Evolutionary conservation across 2,797 vertebrate genomes (phyloP).

Genomic region (Pagetopsis macropterus): DNA sequence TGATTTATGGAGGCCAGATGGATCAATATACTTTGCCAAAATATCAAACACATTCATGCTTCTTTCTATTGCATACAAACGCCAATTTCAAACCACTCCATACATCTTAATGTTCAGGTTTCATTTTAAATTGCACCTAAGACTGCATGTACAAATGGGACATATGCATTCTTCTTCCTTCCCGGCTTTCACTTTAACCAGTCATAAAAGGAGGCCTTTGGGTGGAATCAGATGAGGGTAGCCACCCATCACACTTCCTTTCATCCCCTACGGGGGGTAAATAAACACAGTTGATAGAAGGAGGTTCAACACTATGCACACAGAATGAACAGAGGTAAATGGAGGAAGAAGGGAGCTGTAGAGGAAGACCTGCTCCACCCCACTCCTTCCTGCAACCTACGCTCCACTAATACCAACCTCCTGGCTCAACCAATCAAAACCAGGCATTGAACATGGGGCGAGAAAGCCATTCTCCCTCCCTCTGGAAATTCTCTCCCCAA

Average conservation of each 20-base stretch:
- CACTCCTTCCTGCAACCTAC: too few relatives aligned
- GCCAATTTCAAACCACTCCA: not conserved
- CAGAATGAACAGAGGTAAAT: not conserved
- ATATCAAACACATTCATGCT: not conserved
- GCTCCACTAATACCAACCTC: too few relatives aligned
- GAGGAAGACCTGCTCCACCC: not conserved
- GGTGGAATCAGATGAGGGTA: not conserved
- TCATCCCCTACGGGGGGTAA: not conserved
- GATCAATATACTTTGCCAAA: constrained; percentile 8
- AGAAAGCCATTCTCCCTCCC: too few relatives aligned
- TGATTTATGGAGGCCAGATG: constrained; percentile 13
- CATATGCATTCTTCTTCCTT: not conserved
- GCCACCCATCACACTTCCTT: not conserved
- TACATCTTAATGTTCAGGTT: not conserved
- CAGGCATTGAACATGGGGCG: too few relatives aligned
- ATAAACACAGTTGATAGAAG: not conserved
- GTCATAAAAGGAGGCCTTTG: constrained; percentile 3
- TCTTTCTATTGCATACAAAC: not conserved
- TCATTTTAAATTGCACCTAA: not conserved
- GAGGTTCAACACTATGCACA: not conserved
- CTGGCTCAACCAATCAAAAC: too few relatives aligned
- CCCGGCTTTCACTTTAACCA: not conserved
- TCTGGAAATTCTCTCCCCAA: too few relatives aligned
- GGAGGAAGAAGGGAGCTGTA: not conserved
- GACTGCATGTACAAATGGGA: not conserved